Evolutionary conservation across 2,797 vertebrate genomes (phyloP).

Genomic region (Danio choprae): DNA sequence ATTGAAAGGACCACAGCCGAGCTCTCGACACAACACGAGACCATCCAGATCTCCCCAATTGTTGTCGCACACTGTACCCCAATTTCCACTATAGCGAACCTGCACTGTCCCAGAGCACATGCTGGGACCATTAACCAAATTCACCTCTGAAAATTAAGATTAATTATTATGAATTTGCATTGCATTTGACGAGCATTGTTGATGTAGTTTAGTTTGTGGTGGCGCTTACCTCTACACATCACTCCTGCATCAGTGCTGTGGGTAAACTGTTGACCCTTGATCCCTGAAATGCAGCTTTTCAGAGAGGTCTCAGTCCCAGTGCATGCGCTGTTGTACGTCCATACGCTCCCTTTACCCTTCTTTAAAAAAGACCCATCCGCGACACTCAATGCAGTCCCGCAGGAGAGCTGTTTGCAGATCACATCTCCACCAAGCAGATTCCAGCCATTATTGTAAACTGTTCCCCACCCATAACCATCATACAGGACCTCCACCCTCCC

Average conservation of each 20-base stretch:
- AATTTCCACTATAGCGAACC: slow-evolving; percentile 5
- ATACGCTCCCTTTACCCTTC: background rate
- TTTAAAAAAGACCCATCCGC: background rate
- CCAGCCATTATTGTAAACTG: background rate
- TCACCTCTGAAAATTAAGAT: slow-evolving; percentile 10
- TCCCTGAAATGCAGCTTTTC: background rate
- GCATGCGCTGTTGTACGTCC: background rate
- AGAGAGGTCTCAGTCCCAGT: background rate
- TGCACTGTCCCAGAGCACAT: background rate
- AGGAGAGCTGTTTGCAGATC: slow-evolving; percentile 19
- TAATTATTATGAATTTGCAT: background rate
- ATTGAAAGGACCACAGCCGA: slow-evolving; percentile 13
- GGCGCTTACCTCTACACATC: slow-evolving; percentile 30
- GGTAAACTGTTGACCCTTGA: rapidly evolving
- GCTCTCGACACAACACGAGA: slow-evolving; percentile 40
- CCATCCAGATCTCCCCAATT: background rate
- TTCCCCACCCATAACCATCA: slow-evolving; percentile 1
- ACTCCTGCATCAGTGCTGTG: slow-evolving; percentile 35
- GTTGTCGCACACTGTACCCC: slow-evolving; percentile 25
- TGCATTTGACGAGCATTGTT: background rate
- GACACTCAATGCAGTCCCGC: slow-evolving; percentile 9
- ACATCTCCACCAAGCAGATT: slow-evolving; percentile 34
- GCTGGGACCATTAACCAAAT: background rate
- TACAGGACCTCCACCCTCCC: slow-evolving; percentile 33
- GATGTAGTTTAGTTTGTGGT: background rate